A percentile compares a stretch with the other conserved stretches of the same genome.
Evolutionary conservation across 2,113 vertebrate genomes (phyloP).

Genomic region (Pogona vitticeps): DNA sequence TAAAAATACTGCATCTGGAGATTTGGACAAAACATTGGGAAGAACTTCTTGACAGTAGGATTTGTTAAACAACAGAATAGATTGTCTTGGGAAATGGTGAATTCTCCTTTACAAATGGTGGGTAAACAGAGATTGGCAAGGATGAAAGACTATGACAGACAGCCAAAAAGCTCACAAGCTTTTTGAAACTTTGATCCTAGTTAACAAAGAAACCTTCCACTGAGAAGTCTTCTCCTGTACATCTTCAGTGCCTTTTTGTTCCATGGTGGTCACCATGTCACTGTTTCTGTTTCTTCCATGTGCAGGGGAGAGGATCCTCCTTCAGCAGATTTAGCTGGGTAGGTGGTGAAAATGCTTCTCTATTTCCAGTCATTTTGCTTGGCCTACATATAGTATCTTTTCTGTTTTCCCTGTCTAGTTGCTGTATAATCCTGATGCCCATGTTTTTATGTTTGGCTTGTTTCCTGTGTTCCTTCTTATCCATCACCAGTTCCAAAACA

Average conservation of each 20-base stretch:
- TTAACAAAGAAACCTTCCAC: background rate
- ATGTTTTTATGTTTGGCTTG: slow-evolving; percentile 34
- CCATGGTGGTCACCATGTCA: slow-evolving; percentile 51
- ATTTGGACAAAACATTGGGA: too few species aligned
- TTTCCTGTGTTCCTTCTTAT: slow-evolving; percentile 43
- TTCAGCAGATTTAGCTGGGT: slow-evolving; percentile 96
- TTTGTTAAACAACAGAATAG: too few species aligned
- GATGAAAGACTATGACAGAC: background rate
- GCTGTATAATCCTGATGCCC: slow-evolving; percentile 23
- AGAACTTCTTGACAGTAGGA: too few species aligned
- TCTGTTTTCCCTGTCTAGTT: slow-evolving; percentile 33
- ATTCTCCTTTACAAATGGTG: too few species aligned
- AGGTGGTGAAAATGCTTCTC: slow-evolving; percentile 77
- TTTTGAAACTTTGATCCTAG: background rate
- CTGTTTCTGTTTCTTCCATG: slow-evolving; percentile 83
- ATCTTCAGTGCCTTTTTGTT: background rate
- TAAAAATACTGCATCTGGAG: background rate
- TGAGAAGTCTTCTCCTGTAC: background rate
- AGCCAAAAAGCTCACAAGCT: background rate
- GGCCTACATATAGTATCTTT: slow-evolving; percentile 59
- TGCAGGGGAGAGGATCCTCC: slow-evolving; percentile 91
- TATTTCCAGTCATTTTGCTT: slow-evolving; percentile 52
- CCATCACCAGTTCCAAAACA: slow-evolving; percentile 37
- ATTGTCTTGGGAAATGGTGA: too few species aligned
- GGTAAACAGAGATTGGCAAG: too few species aligned